Evolutionary conservation across 2,888 invertebrate genomes (phyloP).

Genomic region (Tipula unca): DNA sequence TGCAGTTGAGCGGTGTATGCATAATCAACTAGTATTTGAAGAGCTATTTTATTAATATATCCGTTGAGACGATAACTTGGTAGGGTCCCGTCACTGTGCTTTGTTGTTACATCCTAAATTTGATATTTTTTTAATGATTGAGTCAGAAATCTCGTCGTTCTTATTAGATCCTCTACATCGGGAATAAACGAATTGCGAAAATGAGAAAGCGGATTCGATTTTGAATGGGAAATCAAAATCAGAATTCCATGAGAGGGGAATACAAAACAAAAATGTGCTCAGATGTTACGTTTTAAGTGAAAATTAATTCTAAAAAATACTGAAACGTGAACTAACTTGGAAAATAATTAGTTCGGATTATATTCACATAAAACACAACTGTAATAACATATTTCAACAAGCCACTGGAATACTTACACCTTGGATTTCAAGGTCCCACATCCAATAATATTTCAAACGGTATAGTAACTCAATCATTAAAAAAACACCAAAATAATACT

Average conservation of each 20-base stretch:
- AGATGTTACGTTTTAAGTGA: not conserved
- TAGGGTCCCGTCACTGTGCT: conserved; percentile 39
- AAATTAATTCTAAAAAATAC: not conserved
- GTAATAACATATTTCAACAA: not conserved
- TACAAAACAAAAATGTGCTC: not conserved
- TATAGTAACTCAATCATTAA: not conserved
- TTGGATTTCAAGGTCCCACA: not conserved
- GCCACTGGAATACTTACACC: not conserved
- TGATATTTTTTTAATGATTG: conserved; percentile 17
- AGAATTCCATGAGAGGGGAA: not conserved
- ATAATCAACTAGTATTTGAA: conserved; percentile 70
- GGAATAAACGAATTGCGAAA: not conserved
- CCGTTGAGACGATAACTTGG: conserved; percentile 51
- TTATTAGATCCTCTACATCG: not conserved
- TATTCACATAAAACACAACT: not conserved
- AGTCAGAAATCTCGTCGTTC: not conserved
- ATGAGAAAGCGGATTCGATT: not conserved
- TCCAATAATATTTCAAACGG: not conserved
- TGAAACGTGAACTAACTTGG: not conserved
- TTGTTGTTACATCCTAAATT: conserved; percentile 30
- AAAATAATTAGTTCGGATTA: not conserved
- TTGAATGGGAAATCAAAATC: not conserved
- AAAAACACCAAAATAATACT: not conserved
- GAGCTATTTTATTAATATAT: conserved; percentile 55
- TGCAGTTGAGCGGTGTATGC: conserved; percentile 67